Evolutionary conservation across 2,113 vertebrate genomes (phyloP).

Genomic region (Anhinga anhinga): DNA sequence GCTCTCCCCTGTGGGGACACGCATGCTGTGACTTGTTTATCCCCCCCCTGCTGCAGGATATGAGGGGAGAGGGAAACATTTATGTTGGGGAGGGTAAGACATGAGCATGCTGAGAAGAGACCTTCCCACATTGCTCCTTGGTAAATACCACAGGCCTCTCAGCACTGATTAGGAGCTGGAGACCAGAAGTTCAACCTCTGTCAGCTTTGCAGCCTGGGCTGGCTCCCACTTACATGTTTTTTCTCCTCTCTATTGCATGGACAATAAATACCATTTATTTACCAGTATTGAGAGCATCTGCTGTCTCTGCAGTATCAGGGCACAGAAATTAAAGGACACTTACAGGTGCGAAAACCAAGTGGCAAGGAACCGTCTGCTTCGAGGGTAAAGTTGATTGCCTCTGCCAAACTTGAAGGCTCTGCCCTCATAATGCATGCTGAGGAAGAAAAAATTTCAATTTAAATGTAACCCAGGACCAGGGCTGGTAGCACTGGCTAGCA

Average conservation of each 20-base stretch:
- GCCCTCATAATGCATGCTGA: not conserved
- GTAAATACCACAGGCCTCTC: not conserved
- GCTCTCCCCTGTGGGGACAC: not conserved
- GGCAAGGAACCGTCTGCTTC: not conserved
- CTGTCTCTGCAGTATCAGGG: not conserved
- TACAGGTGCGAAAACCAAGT: not conserved
- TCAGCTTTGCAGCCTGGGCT: not conserved
- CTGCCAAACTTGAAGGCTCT: not conserved
- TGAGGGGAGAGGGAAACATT: not conserved
- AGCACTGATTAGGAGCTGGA: not conserved
- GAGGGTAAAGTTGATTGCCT: not conserved
- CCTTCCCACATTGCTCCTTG: not conserved
- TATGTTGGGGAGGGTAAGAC: not conserved
- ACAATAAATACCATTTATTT: not conserved
- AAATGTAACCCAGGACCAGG: not conserved
- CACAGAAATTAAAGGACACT: not conserved
- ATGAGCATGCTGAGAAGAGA: not conserved
- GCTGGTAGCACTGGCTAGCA: not conserved
- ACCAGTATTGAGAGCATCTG: not conserved
- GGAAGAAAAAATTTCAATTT: not conserved
- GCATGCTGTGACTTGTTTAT: not conserved
- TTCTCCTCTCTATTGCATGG: not conserved
- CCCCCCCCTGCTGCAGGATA: fast-evolving
- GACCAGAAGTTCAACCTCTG: not conserved
- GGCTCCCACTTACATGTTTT: not conserved